Evolutionary conservation across 2,113 vertebrate genomes (phyloP).

Genomic region (Copsychus sechellarum): DNA sequence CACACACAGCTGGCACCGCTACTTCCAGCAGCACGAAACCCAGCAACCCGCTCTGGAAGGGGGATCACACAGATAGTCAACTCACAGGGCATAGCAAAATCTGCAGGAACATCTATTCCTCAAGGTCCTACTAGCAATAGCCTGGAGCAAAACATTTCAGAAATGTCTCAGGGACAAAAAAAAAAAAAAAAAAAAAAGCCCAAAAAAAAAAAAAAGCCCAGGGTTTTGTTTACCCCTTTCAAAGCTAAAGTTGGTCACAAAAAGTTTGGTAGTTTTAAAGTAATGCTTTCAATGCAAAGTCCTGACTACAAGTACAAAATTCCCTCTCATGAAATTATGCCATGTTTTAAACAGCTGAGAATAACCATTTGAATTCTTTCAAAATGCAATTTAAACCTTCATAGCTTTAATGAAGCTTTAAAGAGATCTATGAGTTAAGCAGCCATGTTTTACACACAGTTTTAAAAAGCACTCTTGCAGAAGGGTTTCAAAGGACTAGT

Average conservation of each 20-base stretch:
- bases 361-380: background rate
- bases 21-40: background rate
- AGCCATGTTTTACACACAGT: background rate
- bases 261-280: background rate
- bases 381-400: background rate
- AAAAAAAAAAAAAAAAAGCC: too few relatives aligned
- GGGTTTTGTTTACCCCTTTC: background rate
- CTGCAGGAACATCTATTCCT: background rate
- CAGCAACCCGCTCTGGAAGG: background rate
- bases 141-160: background rate
- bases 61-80: background rate
- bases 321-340: background rate
- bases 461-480: background rate
- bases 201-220: too few relatives aligned
- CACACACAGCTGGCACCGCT: accelerated
- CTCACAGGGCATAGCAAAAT: background rate
- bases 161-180: background rate
- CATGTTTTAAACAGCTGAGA: background rate
- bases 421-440: background rate
- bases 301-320: background rate
- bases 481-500: background rate
- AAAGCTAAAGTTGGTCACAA: background rate
- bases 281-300: background rate
- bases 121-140: background rate
- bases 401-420: background rate